These are phyloP conservation scores for Chesias legatella DNA, from an alignment of 2,888 invertebrate species.

Conservation along the genomic window DNA sequence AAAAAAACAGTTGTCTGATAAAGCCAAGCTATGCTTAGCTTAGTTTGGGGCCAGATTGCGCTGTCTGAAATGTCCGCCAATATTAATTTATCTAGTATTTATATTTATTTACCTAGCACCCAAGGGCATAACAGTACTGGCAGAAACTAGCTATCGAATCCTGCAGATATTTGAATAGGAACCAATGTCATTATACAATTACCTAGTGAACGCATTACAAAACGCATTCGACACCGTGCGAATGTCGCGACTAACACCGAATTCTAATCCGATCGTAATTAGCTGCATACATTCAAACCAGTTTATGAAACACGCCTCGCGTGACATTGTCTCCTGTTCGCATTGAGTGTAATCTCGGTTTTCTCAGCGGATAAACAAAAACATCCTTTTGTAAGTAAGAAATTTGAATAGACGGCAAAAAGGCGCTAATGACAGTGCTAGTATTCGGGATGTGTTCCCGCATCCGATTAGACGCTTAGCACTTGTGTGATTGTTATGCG, in stretches of 20 bases:
- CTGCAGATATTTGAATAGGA: constrained; percentile 12
- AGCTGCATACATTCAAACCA: constrained; percentile 36
- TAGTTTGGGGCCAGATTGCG: too few species aligned
- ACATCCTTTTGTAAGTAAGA: constrained; percentile 58
- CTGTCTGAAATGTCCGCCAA: too few species aligned
- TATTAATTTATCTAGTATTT: too few species aligned
- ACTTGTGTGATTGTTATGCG: constrained; percentile 77
- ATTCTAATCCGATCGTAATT: constrained; percentile 61
- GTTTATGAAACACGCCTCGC: constrained; percentile 36
- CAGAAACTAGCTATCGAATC: too few species aligned
- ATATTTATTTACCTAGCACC: too few species aligned
- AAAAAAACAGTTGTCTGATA: too few species aligned
- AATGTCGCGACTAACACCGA: constrained; percentile 55
- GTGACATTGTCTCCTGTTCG: constrained; percentile 45
- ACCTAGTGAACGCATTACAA: constrained; percentile 49
- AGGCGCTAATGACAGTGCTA: constrained; percentile 73
- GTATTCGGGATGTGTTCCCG: constrained; percentile 67
- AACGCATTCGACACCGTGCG: constrained; percentile 56
- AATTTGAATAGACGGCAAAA: constrained; percentile 63
- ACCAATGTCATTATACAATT: constrained; percentile 46
- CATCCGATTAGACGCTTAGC: constrained; percentile 68
- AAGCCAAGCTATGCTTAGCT: too few species aligned
- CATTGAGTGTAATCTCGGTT: constrained; percentile 44
- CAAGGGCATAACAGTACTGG: too few species aligned
- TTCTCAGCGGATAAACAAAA: constrained; percentile 71